Conservation (phyloP, 2,888 invertebrate genomes). For the Agrochola circellaris region DNA sequence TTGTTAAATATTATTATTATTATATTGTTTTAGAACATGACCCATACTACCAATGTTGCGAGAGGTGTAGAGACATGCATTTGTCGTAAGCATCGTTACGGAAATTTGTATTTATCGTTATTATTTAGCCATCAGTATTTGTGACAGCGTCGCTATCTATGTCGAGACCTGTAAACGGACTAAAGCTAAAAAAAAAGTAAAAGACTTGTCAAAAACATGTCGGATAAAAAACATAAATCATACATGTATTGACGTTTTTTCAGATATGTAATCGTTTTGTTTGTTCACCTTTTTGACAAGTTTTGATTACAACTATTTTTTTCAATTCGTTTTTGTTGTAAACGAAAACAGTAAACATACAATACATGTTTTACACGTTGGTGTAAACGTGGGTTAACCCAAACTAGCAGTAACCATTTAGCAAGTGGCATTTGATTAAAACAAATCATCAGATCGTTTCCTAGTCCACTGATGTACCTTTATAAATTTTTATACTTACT, state of each 20-base stretch:
- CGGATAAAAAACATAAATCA: neutral
- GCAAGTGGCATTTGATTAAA: neutral
- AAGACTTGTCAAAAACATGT: neutral
- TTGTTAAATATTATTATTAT: too few relatives aligned
- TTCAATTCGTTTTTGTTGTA: neutral
- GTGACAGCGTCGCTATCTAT: neutral
- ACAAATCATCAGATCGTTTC: neutral
- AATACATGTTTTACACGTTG: neutral
- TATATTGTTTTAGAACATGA: too few relatives aligned
- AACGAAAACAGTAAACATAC: neutral
- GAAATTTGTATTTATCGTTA: neutral
- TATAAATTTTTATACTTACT: conserved; percentile 64
- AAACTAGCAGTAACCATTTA: neutral
- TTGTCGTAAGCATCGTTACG: neutral
- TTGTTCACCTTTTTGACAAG: neutral
- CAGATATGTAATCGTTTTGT: neutral
- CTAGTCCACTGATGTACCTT: neutral
- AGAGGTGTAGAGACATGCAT: neutral
- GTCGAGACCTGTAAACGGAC: too few relatives aligned
- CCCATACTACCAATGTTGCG: too few relatives aligned
- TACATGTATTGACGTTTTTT: neutral
- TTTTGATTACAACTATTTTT: neutral
- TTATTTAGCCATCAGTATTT: neutral
- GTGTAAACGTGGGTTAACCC: neutral
- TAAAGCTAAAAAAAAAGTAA: too few relatives aligned